Evolutionary conservation across 2,113 vertebrate genomes (phyloP), one percentile per base, ranked within the genome.

Genomic region (Embiotoca jacksoni): DNA sequence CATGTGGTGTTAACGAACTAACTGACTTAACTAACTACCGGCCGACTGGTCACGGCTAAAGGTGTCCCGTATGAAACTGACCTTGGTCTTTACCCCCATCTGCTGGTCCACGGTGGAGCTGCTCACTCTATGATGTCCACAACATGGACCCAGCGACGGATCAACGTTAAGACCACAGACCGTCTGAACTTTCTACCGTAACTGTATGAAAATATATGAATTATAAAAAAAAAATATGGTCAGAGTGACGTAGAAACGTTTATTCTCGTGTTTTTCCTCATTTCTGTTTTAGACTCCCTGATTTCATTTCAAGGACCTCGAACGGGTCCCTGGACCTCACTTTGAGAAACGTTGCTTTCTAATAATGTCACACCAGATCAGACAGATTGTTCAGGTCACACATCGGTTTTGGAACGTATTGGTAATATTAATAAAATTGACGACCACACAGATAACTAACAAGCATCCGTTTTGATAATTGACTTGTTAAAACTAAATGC

Each of bases 101-200:
- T 91, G 71, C 71, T 91, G 85, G 88, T 73, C 15, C 13, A 62
- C 31, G 33, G 47, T 10, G 69, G 69, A 66, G 6, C 72, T 80
- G 66, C 69, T 71, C 31, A 1, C 50, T 30, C 10, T 23, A 23
- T 23, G 1, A 35, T 10, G 6, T 57, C 59, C 50, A 5, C 23
- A 47, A 23, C 35, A 15, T 7, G 3, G 37, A 47, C 41, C 15
- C 15, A 23, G 23, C 35, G 0, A 23, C 57, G 64, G 33, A 49
- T 58, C 0, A 16, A 23, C 36, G 2, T 36, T 9, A n/a, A 58
- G 64, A 75, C 70, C 61, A 71, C 71, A 75, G 75, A 75, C 23
- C 60, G 9, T 11, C 41, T 44, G 39, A 5, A 41, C 9, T 41
- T 37, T 32, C 1, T 7, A 47, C 6, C 23, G 56, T 14, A 62